These are phyloP conservation scores for Tetrax tetrax DNA, from an alignment of 2,113 vertebrate species.

Conservation along the genomic window DNA sequence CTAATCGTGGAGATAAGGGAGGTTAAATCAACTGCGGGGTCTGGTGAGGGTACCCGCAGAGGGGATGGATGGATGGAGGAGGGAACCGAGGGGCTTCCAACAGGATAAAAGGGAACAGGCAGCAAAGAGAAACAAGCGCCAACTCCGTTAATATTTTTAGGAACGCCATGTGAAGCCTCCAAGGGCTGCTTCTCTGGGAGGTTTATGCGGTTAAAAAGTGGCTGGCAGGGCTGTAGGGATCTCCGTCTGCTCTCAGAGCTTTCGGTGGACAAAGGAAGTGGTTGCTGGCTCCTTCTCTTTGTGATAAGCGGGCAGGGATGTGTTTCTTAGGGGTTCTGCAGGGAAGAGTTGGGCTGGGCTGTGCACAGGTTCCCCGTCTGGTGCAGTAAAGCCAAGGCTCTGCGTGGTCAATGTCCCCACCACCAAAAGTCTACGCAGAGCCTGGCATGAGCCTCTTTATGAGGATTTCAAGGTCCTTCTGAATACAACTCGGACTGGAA, in stretches of 20 bases:
- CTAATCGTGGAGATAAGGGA: conserved; percentile 80
- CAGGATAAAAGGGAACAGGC: neutral
- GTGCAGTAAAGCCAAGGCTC: neutral
- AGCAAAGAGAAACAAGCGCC: neutral
- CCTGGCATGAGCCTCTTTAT: fast-evolving
- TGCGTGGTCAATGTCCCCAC: neutral
- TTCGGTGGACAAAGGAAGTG: neutral
- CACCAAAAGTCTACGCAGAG: fast-evolving
- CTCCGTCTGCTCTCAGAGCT: neutral
- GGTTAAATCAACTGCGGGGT: conserved; percentile 74
- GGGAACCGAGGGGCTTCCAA: neutral
- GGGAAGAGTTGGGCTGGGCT: fast-evolving
- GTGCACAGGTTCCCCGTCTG: neutral
- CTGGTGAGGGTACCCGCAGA: conserved; percentile 42
- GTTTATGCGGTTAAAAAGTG: neutral
- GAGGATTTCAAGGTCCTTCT: neutral
- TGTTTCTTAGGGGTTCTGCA: neutral
- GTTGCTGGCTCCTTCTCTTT: neutral
- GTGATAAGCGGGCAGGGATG: fast-evolving
- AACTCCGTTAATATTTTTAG: neutral
- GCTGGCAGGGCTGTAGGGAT: neutral
- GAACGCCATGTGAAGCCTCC: fast-evolving
- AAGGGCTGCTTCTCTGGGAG: neutral
- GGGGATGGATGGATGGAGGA: neutral
- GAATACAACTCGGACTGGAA: neutral